These are phyloP conservation scores for Carcina quercana DNA, from an alignment of 2,888 invertebrate genomes.

Conservation along the genomic window DNA sequence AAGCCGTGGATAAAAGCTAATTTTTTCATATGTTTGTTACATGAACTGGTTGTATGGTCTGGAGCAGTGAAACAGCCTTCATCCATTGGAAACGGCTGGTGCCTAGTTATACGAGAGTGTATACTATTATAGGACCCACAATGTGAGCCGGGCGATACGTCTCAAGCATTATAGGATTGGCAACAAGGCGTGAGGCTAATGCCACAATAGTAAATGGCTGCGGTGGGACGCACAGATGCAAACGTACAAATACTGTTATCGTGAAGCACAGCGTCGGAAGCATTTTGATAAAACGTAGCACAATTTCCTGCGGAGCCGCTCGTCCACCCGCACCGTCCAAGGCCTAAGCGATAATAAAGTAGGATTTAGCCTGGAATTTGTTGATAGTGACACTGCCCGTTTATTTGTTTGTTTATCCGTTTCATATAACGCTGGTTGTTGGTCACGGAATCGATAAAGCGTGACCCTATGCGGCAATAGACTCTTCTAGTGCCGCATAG, in stretches of 20 bases:
- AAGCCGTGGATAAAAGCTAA: no score
- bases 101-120: no score
- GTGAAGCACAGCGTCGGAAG: conserved; percentile 27
- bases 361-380: conserved; percentile 18
- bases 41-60: no score
- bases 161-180: conserved; percentile 2
- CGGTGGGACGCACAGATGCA: conserved; percentile 34
- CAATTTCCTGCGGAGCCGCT: conserved; percentile 40
- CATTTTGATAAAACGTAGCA: conserved; percentile 56
- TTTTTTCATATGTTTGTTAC: no score
- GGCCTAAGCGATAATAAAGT: conserved; percentile 28
- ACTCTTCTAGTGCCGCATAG: no score
- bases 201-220: conserved; percentile 10
- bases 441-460: no score
- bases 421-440: no score
- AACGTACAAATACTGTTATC: conserved; percentile 29
- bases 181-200: not conserved
- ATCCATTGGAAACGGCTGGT: no score
- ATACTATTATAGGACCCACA: no score
- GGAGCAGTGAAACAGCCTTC: no score
- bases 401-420: conserved; percentile 12
- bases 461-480: no score
- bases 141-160: no score
- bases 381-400: conserved; percentile 8
- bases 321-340: conserved; percentile 19